Base-by-base conservation (phyloP, 2,113 vertebrate genomes). In the Machaerirhynchus nigripectus region DNA sequence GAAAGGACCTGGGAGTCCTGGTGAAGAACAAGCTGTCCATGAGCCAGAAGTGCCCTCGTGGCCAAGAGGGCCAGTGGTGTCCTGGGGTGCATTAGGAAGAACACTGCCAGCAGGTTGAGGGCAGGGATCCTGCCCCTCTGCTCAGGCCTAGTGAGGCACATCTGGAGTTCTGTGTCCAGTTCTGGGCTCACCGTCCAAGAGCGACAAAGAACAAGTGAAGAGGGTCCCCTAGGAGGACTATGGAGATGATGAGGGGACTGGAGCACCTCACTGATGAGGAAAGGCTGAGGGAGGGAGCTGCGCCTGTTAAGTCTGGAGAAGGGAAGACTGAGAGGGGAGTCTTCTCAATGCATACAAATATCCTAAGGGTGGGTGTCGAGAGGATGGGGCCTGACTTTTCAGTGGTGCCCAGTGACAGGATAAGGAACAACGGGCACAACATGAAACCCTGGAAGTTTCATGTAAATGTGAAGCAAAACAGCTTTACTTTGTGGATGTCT, bases 281-380 rank as follows among this genome's bases (percentile, higher is more conserved):
- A 35, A 35, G 42, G 44, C 35, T 56, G 40, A 12, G 56, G 16
- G 40, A 12, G 56, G 16, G 40, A 70, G n/a, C 35, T 71, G 67
- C 5, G n/a, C 49, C 30, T 63, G 10, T 30, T 52, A 26, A 35
- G 2, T 35, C 30, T 56, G 40, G 26, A 71, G 49, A 40, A 60
- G 46, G 53, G 31, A 31, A 30, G 28, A 13, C 23, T 69, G 64
- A 33, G 64, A 79, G 10, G 46, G 20, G 24, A 63, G 40, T 56
- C 15, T 55, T 71, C n/a, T 26, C 23, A 71, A 17, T n/a, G 24
- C 40, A 26, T n/a, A 18, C 20, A 30, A 17, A 3, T 35, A 7
- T 2, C 8, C 26, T 71, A 35, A 26, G n/a, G 20, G 28, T 0
- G 0, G 5, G 4, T 56, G 7, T 55, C 0, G 0, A 79, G n/a